Base-by-base conservation (phyloP, 1,140 invertebrate genomes). In the Apis dorsata region DNA sequence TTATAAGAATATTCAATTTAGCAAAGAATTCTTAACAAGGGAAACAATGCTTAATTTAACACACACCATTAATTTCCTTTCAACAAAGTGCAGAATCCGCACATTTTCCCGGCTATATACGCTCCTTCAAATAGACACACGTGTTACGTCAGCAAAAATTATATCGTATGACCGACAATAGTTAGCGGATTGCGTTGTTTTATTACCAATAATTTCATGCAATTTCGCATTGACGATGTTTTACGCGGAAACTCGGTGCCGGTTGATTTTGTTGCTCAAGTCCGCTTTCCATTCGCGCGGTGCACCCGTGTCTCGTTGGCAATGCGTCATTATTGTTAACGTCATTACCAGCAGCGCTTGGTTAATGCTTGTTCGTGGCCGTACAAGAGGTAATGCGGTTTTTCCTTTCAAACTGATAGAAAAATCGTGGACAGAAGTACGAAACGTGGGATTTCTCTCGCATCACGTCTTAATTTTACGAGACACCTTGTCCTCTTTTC, bases 281-380 rank as follows among this genome's bases (percentile, higher is more conserved):
- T 19, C 66, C 76, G 55, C 86, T 86, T 86, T 80, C 76, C 85
- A 87, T 83, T 87, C 86, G 78, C 34, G 8, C 69, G 44, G 66
- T 49, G 68, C 21, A 62, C n/a, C 28, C 19, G 57, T 44, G 34
- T 44, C 51, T 44, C 65, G 69, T 55, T n/a, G 34, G 49, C 70
- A 60, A 82, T 74, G 70, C 74, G 79, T 75, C 79, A 78, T 86
- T 85, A 77, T 70, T 62, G 79, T 81, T 81, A 85, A 86, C 85
- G 53, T 85, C 57, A 66, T 86, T 85, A 82, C 74, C 10, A 3
- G 11, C 10, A 8, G 11, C n/a, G 49, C n/a, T 24, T 24, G 53
- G 70, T 72, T 81, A 85, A 72, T 44, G 60, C 77, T 21, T 53
- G 59, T 57, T 49, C 28, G 72, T 59, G 66, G 21, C 24, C 71